phyloP scores from a whole-genome alignment of 53 echinoderm and acorn worm species.

The Paracentrotus lividus region DNA sequence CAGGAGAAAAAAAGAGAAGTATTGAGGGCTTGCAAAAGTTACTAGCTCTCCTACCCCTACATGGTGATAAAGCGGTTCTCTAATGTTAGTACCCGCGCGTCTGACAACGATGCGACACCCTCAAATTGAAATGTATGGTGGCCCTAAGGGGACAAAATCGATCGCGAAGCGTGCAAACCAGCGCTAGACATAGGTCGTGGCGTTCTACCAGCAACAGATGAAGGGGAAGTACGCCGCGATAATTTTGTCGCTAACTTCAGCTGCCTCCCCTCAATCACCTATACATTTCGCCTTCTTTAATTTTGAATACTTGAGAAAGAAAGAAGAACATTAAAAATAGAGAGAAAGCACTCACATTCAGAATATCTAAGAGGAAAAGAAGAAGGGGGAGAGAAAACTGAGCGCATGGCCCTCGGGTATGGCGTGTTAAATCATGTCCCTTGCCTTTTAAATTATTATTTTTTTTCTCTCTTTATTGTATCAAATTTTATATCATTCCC shows the following conservation, averaged over 20 bases:
- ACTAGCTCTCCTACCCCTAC: constrained; percentile 40
- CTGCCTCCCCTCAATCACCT: constrained; percentile 58
- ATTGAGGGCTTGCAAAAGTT: constrained; percentile 27
- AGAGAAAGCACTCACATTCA: background rate
- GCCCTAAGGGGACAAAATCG: constrained; percentile 72
- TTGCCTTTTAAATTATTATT: constrained; percentile 38
- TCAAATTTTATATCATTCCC: background rate
- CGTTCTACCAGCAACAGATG: constrained; percentile 65
- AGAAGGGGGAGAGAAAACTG: background rate
- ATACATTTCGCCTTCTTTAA: constrained; percentile 14
- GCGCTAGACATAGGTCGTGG: constrained; percentile 39
- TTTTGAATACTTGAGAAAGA: constrained; percentile 39
- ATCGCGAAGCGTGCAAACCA: constrained; percentile 60
- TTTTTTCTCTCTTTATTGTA: constrained; percentile 26
- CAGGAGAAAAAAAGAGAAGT: constrained; percentile 45
- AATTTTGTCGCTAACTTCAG: constrained; percentile 70
- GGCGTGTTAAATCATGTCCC: constrained; percentile 32
- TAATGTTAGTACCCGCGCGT: constrained; percentile 59
- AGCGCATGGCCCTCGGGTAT: constrained; percentile 31
- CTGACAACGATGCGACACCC: constrained; percentile 67
- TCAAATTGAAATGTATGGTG: constrained; percentile 73
- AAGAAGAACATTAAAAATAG: background rate
- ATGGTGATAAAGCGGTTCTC: constrained; percentile 49
- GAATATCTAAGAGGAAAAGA: background rate
- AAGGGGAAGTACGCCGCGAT: constrained; percentile 67